Evolutionary conservation across 2,888 invertebrate species (phyloP), one percentile per base, ranked within the genome.

Genomic region (Prenolepis imparis): DNA sequence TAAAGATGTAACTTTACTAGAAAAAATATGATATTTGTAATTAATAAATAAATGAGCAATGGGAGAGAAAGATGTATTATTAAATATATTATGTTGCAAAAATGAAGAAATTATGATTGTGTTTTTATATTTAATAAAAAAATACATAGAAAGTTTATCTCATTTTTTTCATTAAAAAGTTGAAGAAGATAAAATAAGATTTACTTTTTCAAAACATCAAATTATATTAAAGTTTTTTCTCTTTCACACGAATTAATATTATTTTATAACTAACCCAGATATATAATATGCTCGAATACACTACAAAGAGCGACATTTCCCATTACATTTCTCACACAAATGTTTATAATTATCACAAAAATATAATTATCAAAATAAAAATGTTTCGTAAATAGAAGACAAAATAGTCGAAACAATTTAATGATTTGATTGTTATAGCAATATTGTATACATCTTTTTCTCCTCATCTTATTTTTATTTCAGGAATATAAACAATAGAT

Each of bases 121-220:
- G 9, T 21, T 72, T 36, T 57, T 39, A 72, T 24, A 55, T 72
- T n/a, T 59, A 28, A 61, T 36, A 41, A 73, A 12, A 41, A 73
- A 41, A 59, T n/a, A 32, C 3, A 18, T 11, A 52, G 8, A 52
- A 52, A n/a, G 3, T 52, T 41, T 52, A 52, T 5, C 8, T 52
- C 28, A 41, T 41, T 6, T 52, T 15, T 68, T 11, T 32, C n/a
- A 6, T 57, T 24, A 36, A 3, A 24, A 5, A 24, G 24, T 5
- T 1, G 12, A 28, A 28, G 39, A 12, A 59, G n/a, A 4, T 39
- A 41, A 59, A 52, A 70, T 6, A 59, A 28, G 12, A 59, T 59
- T n/a, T 28, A 59, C 12, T 59, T 28, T 2, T 9, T 39, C 12
- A 21, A 15, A 41, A n/a, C 48, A 57, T 61, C 44, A 44, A n/a